phyloP scores from a whole-genome alignment of 2,797 vertebrate species.

The Ptychadena robeensis region DNA sequence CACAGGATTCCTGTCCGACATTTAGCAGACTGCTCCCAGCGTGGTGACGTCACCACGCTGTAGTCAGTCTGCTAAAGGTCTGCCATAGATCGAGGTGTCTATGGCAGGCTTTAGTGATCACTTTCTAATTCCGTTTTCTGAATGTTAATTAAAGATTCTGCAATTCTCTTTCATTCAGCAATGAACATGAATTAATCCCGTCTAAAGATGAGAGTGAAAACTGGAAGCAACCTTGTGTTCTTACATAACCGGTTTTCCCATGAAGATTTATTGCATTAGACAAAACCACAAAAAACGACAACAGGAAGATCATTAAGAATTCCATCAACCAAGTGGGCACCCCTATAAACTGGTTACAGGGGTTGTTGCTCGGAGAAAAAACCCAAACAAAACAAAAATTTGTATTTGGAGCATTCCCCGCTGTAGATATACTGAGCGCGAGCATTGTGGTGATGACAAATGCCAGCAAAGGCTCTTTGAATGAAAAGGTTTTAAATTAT shows the following conservation, averaged over 20 bases:
- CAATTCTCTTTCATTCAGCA: neutral
- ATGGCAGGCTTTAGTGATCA: no score
- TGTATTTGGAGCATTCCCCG: neutral
- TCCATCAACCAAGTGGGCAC: slow-evolving; percentile 8
- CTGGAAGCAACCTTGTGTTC: neutral
- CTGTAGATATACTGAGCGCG: neutral
- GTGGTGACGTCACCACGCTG: no score
- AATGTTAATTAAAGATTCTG: neutral
- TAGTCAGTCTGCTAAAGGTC: no score
- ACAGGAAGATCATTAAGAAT: slow-evolving; percentile 23
- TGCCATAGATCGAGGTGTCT: no score
- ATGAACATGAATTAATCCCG: neutral
- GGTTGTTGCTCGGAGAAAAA: slow-evolving; percentile 30
- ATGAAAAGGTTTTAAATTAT: slow-evolving; percentile 33
- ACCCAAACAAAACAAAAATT: slow-evolving; percentile 16
- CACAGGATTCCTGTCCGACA: no score
- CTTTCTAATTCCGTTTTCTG: neutral
- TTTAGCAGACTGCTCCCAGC: no score
- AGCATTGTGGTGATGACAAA: slow-evolving; percentile 2
- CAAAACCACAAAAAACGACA: slow-evolving; percentile 5
- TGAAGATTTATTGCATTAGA: slow-evolving; percentile 32
- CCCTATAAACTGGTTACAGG: slow-evolving; percentile 17
- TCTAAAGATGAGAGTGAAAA: neutral
- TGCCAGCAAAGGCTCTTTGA: neutral
- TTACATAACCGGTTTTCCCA: slow-evolving; percentile 34